A percentile compares a stretch with the other conserved stretches of the same genome.
These are phyloP conservation scores for Myiozetetes cayanensis DNA, from an alignment of 2,113 vertebrate species.

Conservation along the genomic window DNA sequence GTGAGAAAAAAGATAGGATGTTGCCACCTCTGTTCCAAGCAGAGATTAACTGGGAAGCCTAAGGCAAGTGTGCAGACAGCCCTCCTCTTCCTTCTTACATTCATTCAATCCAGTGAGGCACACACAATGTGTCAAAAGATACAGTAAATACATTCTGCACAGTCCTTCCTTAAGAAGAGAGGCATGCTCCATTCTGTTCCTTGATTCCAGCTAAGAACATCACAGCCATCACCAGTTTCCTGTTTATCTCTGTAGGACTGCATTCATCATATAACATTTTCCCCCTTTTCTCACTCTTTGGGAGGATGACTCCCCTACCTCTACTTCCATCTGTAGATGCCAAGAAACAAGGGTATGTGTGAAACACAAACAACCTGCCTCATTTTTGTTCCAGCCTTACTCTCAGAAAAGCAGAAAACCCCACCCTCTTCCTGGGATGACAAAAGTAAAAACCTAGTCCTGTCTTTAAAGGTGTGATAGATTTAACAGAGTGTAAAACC, in stretches of 20 bases:
- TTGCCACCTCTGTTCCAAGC: background rate
- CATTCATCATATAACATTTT: background rate
- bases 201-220: background rate
- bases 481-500: background rate
- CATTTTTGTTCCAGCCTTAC: background rate
- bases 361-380: background rate
- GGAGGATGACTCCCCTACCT: background rate
- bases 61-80: background rate
- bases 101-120: background rate
- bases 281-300: background rate
- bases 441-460: background rate
- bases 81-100: background rate
- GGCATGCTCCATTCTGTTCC: background rate
- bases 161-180: background rate
- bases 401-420: background rate
- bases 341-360: background rate
- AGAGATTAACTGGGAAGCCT: background rate
- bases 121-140: background rate
- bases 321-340: background rate
- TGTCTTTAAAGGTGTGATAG: background rate
- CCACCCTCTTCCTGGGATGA: background rate
- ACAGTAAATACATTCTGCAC: background rate
- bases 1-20: background rate
- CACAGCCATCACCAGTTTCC: background rate
- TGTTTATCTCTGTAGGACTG: background rate